phyloP scores from a whole-genome alignment of 1,140 invertebrate species.

The Tetramorium simillimum region DNA sequence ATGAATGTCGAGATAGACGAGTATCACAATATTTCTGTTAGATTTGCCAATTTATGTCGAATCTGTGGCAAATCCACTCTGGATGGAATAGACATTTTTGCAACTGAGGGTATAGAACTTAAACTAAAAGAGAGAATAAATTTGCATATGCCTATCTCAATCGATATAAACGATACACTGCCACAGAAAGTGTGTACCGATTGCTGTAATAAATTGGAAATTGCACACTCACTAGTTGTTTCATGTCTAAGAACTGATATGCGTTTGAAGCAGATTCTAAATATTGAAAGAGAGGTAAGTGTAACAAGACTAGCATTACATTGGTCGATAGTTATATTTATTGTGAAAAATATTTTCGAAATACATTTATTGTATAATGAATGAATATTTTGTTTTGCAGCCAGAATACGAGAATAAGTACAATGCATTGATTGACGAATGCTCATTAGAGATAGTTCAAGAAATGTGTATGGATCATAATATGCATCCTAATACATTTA shows the following conservation, averaged over 20 bases:
- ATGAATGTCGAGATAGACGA: conserved; percentile 57
- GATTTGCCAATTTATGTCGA: conserved; percentile 65
- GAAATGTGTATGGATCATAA: conserved; percentile 30
- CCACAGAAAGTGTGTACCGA: conserved; percentile 76
- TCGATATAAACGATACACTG: conserved; percentile 70
- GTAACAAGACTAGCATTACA: not conserved
- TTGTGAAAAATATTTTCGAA: conserved; percentile 36
- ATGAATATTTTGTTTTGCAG: conserved; percentile 65
- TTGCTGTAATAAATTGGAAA: conserved; percentile 78
- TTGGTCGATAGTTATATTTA: conserved; percentile 30
- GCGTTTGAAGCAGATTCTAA: conserved; percentile 74
- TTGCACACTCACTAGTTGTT: conserved; percentile 72
- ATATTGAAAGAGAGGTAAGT: conserved; percentile 73
- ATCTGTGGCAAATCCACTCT: conserved; percentile 68
- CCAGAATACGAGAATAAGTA: conserved; percentile 72
- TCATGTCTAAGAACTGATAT: conserved; percentile 77
- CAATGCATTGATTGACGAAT: conserved; percentile 61
- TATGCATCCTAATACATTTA: conserved; percentile 13
- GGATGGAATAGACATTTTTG: conserved; percentile 76
- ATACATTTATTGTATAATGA: not conserved
- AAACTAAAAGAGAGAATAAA: conserved; percentile 76
- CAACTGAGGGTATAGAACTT: conserved; percentile 61
- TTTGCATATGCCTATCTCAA: conserved; percentile 74
- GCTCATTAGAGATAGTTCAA: conserved; percentile 63
- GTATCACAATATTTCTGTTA: conserved; percentile 59